A percentile compares a stretch with the other conserved stretches of the same genome.
These are phyloP conservation scores for Pollenia amentaria DNA, from an alignment of 2,888 invertebrate genomes.

Conservation along the genomic window DNA sequence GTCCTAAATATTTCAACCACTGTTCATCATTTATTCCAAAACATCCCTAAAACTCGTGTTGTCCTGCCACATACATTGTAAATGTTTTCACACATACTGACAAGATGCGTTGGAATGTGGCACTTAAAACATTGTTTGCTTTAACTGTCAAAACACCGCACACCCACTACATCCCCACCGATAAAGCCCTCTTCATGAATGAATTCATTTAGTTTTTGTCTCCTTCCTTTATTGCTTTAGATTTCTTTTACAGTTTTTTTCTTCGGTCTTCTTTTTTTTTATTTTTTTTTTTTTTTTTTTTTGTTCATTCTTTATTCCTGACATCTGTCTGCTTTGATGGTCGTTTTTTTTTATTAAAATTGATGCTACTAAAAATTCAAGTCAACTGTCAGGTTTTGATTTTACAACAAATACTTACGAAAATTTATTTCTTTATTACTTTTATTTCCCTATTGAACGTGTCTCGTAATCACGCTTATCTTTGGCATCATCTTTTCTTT, in stretches of 20 bases:
- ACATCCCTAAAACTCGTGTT: background rate
- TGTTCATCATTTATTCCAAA: background rate
- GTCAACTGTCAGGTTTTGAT: constrained; percentile 48
- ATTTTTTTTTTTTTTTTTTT: background rate
- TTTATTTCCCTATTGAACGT: background rate
- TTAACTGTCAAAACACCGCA: constrained; percentile 34
- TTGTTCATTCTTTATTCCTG: constrained; percentile 24
- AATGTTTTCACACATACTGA: background rate
- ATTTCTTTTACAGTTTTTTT: background rate
- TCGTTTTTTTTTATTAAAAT: constrained; percentile 19
- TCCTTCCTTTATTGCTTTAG: background rate
- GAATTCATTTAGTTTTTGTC: background rate
- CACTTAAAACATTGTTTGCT: constrained; percentile 36
- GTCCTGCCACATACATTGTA: background rate
- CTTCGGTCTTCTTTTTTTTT: background rate
- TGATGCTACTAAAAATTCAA: constrained; percentile 35
- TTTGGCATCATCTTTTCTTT: background rate
- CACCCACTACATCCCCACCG: constrained; percentile 12
- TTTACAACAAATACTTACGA: constrained; percentile 40
- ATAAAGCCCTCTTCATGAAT: background rate
- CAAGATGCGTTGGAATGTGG: constrained; percentile 43
- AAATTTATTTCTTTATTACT: constrained; percentile 37
- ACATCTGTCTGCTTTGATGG: constrained; percentile 22
- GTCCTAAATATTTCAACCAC: background rate
- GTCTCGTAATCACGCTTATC: background rate